phyloP scores from a whole-genome alignment of 2,888 invertebrate genomes.

The Stenodera caucasica region DNA sequence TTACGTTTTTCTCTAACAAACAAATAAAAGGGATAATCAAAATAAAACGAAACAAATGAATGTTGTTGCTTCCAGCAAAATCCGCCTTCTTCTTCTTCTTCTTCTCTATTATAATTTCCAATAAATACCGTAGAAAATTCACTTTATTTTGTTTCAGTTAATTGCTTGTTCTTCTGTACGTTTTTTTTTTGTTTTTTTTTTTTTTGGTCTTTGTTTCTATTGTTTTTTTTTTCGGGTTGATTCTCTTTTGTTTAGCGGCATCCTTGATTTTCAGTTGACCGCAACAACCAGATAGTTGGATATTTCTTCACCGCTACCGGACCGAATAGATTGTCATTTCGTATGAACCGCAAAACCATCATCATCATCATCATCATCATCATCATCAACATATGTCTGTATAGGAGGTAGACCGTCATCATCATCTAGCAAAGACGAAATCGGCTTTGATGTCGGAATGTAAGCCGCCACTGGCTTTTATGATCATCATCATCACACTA shows the following conservation, averaged over 20 bases:
- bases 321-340: slow-evolving; percentile 8
- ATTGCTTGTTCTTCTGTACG: not conserved
- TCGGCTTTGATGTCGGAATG: slow-evolving; percentile 2
- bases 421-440: not conserved
- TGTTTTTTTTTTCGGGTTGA: too few species aligned
- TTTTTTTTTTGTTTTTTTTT: not conserved
- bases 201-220: too few species aligned
- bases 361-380: too few species aligned
- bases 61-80: too few species aligned
- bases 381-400: too few species aligned
- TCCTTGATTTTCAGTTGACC: not conserved
- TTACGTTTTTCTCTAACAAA: too few species aligned
- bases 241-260: not conserved
- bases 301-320: not conserved
- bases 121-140: not conserved
- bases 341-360: slow-evolving; percentile 1
- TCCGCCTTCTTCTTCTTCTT: too few species aligned
- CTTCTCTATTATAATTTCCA: not conserved
- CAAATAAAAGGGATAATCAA: too few species aligned
- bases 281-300: not conserved
- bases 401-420: not conserved
- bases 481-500: not conserved
- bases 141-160: not conserved
- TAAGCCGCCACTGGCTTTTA: slow-evolving; percentile 5
- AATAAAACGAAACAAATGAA: too few species aligned